A percentile compares a stretch with the other conserved stretches of the same genome.
Conservation (phyloP, 2,888 invertebrate species). For the Oxystoma pomonae region DNA sequence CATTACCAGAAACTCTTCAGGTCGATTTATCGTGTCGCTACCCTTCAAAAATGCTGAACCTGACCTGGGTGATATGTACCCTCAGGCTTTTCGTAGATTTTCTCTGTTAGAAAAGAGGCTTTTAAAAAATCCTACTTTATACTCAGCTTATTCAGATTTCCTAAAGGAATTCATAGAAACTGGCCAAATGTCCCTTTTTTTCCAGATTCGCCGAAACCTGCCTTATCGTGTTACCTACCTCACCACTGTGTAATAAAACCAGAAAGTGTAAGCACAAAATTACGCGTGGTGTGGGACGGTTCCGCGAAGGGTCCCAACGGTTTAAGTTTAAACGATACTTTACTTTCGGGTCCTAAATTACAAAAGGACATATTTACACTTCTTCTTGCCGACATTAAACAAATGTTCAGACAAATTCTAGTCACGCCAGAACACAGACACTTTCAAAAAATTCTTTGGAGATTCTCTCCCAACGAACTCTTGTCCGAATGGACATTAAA, state of each 20-base stretch:
- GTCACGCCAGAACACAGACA: background rate
- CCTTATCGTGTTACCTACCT: slow-evolving; percentile 13
- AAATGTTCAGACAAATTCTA: slow-evolving; percentile 10
- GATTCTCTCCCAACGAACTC: slow-evolving; percentile 10
- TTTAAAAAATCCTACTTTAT: slow-evolving; percentile 9
- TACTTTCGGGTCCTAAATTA: slow-evolving; percentile 11
- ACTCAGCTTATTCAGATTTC: slow-evolving; percentile 10
- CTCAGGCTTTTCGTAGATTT: slow-evolving; percentile 7
- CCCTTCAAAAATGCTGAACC: slow-evolving; percentile 12
- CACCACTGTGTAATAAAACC: slow-evolving; percentile 16
- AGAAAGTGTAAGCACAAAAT: slow-evolving; percentile 12
- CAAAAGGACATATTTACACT: slow-evolving; percentile 10
- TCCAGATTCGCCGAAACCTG: background rate
- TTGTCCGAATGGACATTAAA: slow-evolving; percentile 8
- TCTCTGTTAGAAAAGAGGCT: slow-evolving; percentile 5
- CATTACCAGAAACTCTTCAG: background rate
- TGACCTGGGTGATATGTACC: slow-evolving; percentile 9
- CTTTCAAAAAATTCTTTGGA: slow-evolving; percentile 14
- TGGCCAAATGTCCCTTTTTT: slow-evolving; percentile 11
- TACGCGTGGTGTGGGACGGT: slow-evolving; percentile 16
- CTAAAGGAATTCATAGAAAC: slow-evolving; percentile 8
- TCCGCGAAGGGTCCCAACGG: slow-evolving; percentile 6
- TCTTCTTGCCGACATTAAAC: slow-evolving; percentile 11
- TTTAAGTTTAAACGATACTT: slow-evolving; percentile 8
- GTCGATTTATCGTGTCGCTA: slow-evolving; percentile 5